Evolutionary conservation across 2,113 vertebrate species (phyloP), one percentile per base, ranked within the genome.

Genomic region (Myiopsitta monachus): DNA sequence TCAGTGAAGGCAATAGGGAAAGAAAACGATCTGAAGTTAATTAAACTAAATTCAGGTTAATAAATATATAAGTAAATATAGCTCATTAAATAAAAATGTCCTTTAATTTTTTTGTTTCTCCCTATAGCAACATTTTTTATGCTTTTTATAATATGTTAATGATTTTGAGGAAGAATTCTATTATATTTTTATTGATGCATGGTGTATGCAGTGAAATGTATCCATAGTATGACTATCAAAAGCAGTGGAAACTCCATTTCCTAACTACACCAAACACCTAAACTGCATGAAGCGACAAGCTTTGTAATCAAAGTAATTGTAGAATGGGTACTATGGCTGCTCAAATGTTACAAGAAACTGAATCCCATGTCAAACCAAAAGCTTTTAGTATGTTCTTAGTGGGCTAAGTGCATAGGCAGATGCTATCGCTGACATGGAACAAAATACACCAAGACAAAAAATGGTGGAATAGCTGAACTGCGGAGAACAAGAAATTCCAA

Each of bases 401-500:
- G 46, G n/a, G 11, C 26, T 68, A 28, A 78, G 26, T 70, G 26
- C 1, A 3, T 23, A 51, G 78, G 49, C 61, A 23, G 17, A 23
- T 75, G 54, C 30, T 88, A 36, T 11, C 8, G 4, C 54, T 62
- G 70, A 61, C 27, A 13, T 33, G 30, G 46, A 83, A 90, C 4
- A 80, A 59, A 96, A 51, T 43, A 61, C 30, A 64, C 61, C 4
- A 46, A 83, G 24, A 38, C 51, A 92, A 64, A 92, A 91, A 51
- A 52, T 18, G 19, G 75, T 51, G 70, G 81, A 95, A 73, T 46
- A 81, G 18, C 79, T 59, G 76, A 84, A 95, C 27, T 59, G 74
- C 91, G 46, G 63, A 67, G 54, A 93, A 75, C 26, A 59, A 88
- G 87, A 86, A 83, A n/a, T 95, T 92, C 73, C 75, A 83, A 77